Evolutionary conservation across 2,797 vertebrate genomes (phyloP).

Genomic region (Sebastes vulpes): DNA sequence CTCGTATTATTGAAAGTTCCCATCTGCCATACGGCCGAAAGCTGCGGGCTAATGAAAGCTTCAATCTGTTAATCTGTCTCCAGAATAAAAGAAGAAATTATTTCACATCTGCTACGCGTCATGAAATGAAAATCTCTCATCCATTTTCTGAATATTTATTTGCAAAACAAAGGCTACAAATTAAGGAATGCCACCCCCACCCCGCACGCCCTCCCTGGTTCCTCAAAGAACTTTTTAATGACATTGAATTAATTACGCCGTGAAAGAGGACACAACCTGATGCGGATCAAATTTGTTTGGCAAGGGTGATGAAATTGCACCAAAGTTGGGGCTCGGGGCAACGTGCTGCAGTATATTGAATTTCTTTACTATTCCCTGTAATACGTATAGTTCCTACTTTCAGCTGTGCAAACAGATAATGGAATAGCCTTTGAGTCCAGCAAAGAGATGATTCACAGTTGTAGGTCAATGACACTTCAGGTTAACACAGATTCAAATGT

Average conservation of each 20-base stretch:
- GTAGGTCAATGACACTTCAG: neutral
- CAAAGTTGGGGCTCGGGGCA: constrained; percentile 20
- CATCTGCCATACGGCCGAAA: constrained; percentile 64
- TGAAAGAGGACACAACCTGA: constrained; percentile 30
- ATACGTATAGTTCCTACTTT: constrained; percentile 43
- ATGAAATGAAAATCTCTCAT: constrained; percentile 34
- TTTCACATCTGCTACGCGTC: constrained; percentile 64
- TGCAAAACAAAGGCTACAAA: constrained; percentile 48
- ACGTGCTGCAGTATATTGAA: constrained; percentile 19
- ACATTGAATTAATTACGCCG: constrained; percentile 56
- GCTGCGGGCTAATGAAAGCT: constrained; percentile 46
- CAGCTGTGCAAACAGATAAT: constrained; percentile 73
- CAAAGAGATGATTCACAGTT: constrained; percentile 50
- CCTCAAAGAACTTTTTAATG: constrained; percentile 63
- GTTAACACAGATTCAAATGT: neutral
- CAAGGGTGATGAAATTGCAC: constrained; percentile 39
- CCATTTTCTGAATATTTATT: constrained; percentile 67
- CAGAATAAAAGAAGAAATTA: constrained; percentile 32
- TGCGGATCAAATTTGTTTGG: constrained; percentile 52
- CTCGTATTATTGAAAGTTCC: constrained; percentile 72
- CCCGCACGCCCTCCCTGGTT: neutral
- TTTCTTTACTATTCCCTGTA: constrained; percentile 36
- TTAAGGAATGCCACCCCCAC: constrained; percentile 48
- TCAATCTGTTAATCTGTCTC: constrained; percentile 36
- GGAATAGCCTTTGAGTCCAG: constrained; percentile 44